Base-by-base conservation (phyloP, 2,888 invertebrate genomes). In the Metallyticus violacea region DNA sequence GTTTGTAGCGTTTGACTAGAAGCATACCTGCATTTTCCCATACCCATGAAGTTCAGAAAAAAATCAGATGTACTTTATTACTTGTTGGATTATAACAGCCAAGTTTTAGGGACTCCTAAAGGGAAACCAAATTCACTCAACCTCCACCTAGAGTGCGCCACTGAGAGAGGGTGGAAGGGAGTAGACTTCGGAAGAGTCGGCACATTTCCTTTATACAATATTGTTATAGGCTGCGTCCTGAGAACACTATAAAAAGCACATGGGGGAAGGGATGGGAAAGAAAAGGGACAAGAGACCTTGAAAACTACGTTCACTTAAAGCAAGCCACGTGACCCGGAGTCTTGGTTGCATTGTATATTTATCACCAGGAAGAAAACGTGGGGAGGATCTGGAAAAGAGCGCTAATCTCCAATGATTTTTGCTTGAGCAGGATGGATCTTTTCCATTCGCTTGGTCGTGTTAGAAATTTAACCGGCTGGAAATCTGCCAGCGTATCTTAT, bases 91-190 rank as follows among this genome's bases (percentile, higher is more conserved):
- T 15, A 6, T 62, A 15, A 40, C 9, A 7, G 40, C 40, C 3
- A 15, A 40, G 40, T 15, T 62, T 62, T 62, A 62, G 15, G 22
- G 4, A 6, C 40, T 22, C 40, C 40, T 62, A 22, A 62, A 62
- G 40, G 40, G 40, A 62, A 62, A 62, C 40, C 40, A 62, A 62
- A 62, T 62, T 62, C 40, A 62, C 40, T 62, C 40, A 62, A 15
- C 15, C 22, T 62, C 40, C 15, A 15, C 40, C 40, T 22, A 62
- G 40, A 4, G 40, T 15, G 40, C 7, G 40, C 40, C 40, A 40
- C 40, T 40, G 40, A 40, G 30, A 82, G 87, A 85, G 90, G 90
- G 90, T 89, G 81, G 40, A 62, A 77, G 77, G 26, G 1, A 6
- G 79, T 22, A 40, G 6, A 7, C 40, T 40, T 3, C 7, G 26